Conservation (phyloP, 2,888 invertebrate genomes). For the Epirrhoe tristata region DNA sequence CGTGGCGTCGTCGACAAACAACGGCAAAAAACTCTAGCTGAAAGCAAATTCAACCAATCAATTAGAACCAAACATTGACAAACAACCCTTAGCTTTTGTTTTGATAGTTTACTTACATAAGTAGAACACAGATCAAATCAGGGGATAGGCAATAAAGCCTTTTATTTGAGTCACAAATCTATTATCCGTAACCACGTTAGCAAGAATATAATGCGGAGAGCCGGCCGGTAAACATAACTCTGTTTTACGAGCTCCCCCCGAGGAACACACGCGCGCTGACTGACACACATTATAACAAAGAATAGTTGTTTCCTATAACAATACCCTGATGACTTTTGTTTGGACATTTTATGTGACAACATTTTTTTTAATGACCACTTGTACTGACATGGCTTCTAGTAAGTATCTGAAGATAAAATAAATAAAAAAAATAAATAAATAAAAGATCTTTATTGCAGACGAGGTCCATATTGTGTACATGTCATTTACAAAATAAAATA, state of each 20-base stretch:
- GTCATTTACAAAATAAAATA: no score
- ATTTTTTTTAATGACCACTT: no score
- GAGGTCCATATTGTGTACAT: no score
- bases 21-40: not conserved
- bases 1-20: not conserved
- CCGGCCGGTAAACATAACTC: conserved; percentile 7
- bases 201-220: conserved; percentile 7
- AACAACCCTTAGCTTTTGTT: not conserved
- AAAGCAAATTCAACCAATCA: not conserved
- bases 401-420: no score
- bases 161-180: conserved; percentile 4
- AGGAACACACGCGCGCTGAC: not conserved
- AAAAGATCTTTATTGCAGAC: no score
- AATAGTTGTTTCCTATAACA: no score
- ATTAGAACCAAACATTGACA: not conserved
- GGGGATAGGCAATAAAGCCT: not conserved
- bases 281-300: no score
- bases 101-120: not conserved
- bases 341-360: no score
- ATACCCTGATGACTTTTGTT: no score
- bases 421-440: no score
- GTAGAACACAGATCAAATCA: not conserved
- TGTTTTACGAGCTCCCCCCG: not conserved
- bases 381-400: no score
- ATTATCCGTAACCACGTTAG: conserved; percentile 6